These are phyloP conservation scores for Acheta domesticus DNA, from an alignment of 2,888 invertebrate genomes.

Conservation along the genomic window DNA sequence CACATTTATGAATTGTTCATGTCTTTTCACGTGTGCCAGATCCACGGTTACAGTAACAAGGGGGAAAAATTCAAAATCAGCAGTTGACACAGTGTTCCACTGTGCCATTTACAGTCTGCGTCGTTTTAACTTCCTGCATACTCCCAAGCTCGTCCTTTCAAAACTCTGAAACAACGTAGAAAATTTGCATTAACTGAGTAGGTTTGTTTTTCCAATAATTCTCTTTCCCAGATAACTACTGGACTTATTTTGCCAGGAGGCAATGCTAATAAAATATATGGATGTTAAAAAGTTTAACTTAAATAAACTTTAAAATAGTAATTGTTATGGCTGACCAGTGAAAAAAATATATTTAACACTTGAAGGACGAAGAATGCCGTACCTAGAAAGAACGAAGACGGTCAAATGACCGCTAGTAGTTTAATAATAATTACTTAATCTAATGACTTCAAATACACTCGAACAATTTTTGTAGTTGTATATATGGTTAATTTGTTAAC, in stretches of 20 bases:
- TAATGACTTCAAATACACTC: no score
- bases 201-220: neutral
- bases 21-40: neutral
- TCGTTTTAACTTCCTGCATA: neutral
- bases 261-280: neutral
- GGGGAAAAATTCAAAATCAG: neutral
- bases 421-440: no score
- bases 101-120: neutral
- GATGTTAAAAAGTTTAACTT: no score
- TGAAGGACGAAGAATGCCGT: no score
- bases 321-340: no score
- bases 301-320: no score
- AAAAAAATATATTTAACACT: no score
- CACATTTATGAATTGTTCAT: neutral
- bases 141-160: neutral
- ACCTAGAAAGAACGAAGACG: no score
- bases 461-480: no score
- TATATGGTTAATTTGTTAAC: no score
- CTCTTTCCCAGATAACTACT: neutral
- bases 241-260: neutral
- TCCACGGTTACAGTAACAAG: neutral
- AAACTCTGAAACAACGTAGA: neutral
- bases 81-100: neutral
- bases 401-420: no score
- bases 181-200: neutral